Base-by-base conservation (phyloP, 2,113 vertebrate species). In the Notiomystis cincta region DNA sequence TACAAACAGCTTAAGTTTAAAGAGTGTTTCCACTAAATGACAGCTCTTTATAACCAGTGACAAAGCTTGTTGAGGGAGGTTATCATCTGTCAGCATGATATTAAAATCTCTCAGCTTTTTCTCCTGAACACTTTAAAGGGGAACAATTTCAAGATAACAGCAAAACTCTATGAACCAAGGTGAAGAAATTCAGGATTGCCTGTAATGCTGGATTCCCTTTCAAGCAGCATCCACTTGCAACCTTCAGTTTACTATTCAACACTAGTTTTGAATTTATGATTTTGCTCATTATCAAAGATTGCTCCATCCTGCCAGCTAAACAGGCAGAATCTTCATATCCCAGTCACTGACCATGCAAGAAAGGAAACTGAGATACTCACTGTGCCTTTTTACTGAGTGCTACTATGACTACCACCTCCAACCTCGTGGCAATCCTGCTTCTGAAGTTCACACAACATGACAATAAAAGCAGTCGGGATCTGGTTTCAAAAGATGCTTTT, bases 401-500 rank as follows among this genome's bases (percentile, higher is more conserved):
- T 87, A 4, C 54, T 53, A 0, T 77, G 65, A 51, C 53, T 62
- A 31, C 24, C 18, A 35, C 22, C 20, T 66, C 7, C n/a, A 69
- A 1, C 27, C 42, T 58, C 70, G 28, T 58, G 70, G 35, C 3
- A 2, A 24, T 70, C 38, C 25, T 56, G 21, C 76, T 91, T 94
- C 87, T 90, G 87, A 90, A 96, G 51, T 88, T 53, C 80, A 45
- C 47, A 42, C 31, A 54, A 78, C 28, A 11, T 8, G 38, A 62
- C 61, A 93, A 85, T 35, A 53, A 92, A 94, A 86, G 42, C 23
- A 42, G 48, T 76, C 2, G 7, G 70, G 54, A 80, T 38, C 47
- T 72, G 37, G 3, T 90, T 95, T 93, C 85, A 94, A 95, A 95
- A 87, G 60, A 47, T 54, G 54, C 54, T 66, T 89, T 93, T 80